phyloP scores from a whole-genome alignment of 2,888 invertebrate species.

The Netelia inedita region DNA sequence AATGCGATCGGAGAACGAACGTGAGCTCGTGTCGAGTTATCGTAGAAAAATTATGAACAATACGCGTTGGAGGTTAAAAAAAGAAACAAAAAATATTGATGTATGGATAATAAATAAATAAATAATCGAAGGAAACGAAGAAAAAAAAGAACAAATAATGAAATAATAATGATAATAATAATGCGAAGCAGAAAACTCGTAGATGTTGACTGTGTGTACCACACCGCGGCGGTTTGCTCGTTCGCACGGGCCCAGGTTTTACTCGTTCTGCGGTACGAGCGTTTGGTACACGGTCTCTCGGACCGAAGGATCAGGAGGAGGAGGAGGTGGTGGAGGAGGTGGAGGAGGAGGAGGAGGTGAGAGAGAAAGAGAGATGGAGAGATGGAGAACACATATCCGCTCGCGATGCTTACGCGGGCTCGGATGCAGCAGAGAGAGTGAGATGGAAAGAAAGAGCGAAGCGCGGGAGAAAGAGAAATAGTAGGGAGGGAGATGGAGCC shows the following conservation, averaged over 20 bases:
- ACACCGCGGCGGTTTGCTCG: slow-evolving; percentile 57
- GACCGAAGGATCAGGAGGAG: slow-evolving; percentile 59
- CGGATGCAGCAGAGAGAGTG: slow-evolving; percentile 64
- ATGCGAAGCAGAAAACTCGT: slow-evolving; percentile 18
- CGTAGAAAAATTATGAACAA: neutral
- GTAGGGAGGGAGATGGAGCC: slow-evolving; percentile 64
- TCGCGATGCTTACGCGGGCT: slow-evolving; percentile 64
- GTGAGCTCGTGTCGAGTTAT: neutral
- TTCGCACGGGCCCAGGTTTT: slow-evolving; percentile 67
- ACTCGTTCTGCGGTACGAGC: slow-evolving; percentile 73
- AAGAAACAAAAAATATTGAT: neutral
- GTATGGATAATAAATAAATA: neutral
- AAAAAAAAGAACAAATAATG: neutral
- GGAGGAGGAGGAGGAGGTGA: slow-evolving; percentile 64
- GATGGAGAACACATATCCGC: slow-evolving; percentile 53
- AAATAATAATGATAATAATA: slow-evolving; percentile 26
- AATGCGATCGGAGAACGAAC: neutral
- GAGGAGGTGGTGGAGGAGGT: slow-evolving; percentile 41
- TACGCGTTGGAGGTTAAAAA: neutral
- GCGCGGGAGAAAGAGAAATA: slow-evolving; percentile 67
- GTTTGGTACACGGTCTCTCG: slow-evolving; percentile 73
- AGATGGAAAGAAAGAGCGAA: slow-evolving; percentile 50
- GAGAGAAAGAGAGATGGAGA: slow-evolving; percentile 59
- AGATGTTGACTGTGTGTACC: slow-evolving; percentile 45
- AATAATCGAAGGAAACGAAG: slow-evolving; percentile 17